Percentiles rank a stretch among this genome's conserved stretches.
Conservation (phyloP, 2,888 invertebrate genomes). For the Trichacis sp. region DNA sequence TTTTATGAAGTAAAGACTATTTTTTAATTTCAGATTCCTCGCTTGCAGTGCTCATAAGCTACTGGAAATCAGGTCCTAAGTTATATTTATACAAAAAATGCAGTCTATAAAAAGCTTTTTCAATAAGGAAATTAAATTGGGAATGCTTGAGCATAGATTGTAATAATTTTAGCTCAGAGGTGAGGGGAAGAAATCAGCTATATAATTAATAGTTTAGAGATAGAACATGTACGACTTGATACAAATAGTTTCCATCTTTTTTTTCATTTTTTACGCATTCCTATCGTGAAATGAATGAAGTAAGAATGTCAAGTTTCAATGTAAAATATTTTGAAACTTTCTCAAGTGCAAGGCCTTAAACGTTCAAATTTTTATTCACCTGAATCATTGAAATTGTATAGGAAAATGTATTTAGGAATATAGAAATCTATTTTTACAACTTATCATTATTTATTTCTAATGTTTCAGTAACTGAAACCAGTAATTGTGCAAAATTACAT, state of each 20-base stretch:
- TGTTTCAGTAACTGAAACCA: too few relatives aligned
- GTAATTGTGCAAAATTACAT: too few relatives aligned
- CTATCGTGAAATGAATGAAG: not conserved
- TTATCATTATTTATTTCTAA: too few relatives aligned
- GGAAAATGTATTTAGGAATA: too few relatives aligned
- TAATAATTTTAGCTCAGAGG: constrained; percentile 60
- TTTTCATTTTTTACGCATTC: constrained; percentile 3
- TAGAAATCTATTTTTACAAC: too few relatives aligned
- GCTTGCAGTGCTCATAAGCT: constrained; percentile 61
- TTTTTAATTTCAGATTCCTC: constrained; percentile 56
- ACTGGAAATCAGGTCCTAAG: constrained; percentile 59
- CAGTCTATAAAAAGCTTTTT: constrained; percentile 39
- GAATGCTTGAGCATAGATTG: constrained; percentile 54
- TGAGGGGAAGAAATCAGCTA: constrained; percentile 60
- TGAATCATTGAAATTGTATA: too few relatives aligned
- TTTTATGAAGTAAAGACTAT: not conserved
- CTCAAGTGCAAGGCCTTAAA: too few relatives aligned
- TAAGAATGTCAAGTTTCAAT: not conserved
- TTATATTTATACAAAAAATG: constrained; percentile 44
- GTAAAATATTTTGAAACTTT: too few relatives aligned
- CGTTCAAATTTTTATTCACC: too few relatives aligned
- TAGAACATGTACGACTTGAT: constrained; percentile 47
- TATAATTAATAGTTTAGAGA: constrained; percentile 55
- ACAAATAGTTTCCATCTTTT: too few relatives aligned
- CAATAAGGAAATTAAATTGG: constrained; percentile 31